Conservation (phyloP, 2,113 vertebrate genomes). For the Spizaetus ornatus region DNA sequence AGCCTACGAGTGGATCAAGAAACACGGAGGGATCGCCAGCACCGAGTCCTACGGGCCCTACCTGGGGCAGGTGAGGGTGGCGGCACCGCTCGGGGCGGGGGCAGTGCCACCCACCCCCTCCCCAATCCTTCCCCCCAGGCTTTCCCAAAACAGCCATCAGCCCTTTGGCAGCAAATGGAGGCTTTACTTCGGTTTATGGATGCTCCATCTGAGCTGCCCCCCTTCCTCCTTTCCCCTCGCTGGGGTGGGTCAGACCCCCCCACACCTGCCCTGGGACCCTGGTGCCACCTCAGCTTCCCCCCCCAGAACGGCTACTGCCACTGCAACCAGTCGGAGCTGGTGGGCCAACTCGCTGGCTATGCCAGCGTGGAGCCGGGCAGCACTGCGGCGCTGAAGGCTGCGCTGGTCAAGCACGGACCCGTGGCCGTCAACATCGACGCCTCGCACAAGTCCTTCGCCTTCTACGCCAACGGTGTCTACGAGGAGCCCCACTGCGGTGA, state of each 20-base stretch:
- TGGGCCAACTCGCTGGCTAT: constrained; percentile 68
- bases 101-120: too few relatives aligned
- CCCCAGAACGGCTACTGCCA: constrained; percentile 76
- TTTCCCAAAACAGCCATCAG: background rate
- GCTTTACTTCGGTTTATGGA: background rate
- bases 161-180: background rate
- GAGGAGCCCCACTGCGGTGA: constrained; percentile 73
- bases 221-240: background rate
- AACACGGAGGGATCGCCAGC: constrained; percentile 80
- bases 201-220: background rate
- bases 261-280: accelerated
- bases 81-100: too few relatives aligned
- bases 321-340: constrained; percentile 59
- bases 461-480: constrained; percentile 72
- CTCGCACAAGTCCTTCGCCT: constrained; percentile 68
- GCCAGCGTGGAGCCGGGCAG: constrained; percentile 67
- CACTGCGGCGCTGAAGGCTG: constrained; percentile 60
- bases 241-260: background rate
- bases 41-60: constrained; percentile 77
- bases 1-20: constrained; percentile 82
- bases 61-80: constrained; percentile 74
- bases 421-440: constrained; percentile 71
- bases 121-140: background rate
- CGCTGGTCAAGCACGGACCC: constrained; percentile 69
- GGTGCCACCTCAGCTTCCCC: background rate